A percentile compares a stretch with the other conserved stretches of the same genome.
phyloP scores from a whole-genome alignment of 2,888 invertebrate species.

The Philaethria dido region DNA sequence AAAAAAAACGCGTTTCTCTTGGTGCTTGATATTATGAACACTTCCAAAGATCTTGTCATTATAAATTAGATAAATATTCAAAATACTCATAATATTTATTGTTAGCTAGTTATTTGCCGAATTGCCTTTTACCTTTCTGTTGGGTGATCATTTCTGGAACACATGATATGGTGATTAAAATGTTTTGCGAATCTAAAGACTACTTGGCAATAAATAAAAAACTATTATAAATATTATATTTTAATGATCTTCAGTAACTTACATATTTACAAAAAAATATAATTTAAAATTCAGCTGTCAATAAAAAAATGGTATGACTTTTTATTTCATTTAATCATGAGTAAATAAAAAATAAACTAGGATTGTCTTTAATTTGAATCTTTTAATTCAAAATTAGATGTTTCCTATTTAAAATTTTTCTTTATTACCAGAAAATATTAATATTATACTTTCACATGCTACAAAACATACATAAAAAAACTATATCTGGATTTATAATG shows the following conservation, averaged over 20 bases:
- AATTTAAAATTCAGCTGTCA: constrained; percentile 39
- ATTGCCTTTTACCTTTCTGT: too few species aligned
- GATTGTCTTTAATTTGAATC: neutral
- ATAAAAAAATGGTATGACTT: constrained; percentile 9
- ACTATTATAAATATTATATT: constrained; percentile 43
- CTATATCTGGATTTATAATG: neutral
- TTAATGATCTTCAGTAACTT: constrained; percentile 46
- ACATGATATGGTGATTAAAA: too few species aligned
- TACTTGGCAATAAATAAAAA: constrained; percentile 19
- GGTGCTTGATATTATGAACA: too few species aligned
- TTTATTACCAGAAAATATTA: neutral
- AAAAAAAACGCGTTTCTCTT: too few species aligned
- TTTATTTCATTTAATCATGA: neutral
- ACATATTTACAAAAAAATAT: constrained; percentile 49
- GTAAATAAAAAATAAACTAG: neutral
- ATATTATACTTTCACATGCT: neutral
- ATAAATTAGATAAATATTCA: too few species aligned
- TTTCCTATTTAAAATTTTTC: neutral
- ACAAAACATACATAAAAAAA: neutral
- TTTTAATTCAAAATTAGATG: neutral
- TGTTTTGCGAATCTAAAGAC: too few species aligned
- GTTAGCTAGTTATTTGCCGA: too few species aligned
- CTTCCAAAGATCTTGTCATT: too few species aligned
- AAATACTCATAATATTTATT: too few species aligned
- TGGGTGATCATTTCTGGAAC: too few species aligned